Evolutionary conservation across 2,888 invertebrate species (phyloP).

Genomic region (Adelognathus sp.): DNA sequence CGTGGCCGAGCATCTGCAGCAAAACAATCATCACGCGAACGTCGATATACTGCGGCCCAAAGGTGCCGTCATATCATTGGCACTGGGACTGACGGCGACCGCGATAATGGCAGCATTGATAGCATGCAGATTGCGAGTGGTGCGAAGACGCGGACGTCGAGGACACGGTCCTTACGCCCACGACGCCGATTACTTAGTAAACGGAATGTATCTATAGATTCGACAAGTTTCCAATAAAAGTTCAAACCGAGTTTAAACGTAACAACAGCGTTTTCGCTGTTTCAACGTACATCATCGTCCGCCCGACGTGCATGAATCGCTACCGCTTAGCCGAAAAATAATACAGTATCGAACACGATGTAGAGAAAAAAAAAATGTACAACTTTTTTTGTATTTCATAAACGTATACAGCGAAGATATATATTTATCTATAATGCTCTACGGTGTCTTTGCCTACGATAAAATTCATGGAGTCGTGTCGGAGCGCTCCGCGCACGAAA

Average conservation of each 20-base stretch:
- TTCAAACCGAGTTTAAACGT: conserved; percentile 29
- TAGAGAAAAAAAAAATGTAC: conserved; percentile 56
- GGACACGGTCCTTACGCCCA: conserved; percentile 92
- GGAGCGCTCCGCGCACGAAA: conserved; percentile 23
- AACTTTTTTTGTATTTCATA: conserved; percentile 58
- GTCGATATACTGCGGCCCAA: conserved; percentile 84
- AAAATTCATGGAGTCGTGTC: conserved; percentile 21
- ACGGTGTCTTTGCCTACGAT: conserved; percentile 11
- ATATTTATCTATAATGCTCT: conserved; percentile 52
- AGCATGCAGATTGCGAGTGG: conserved; percentile 91
- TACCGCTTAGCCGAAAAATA: conserved; percentile 8
- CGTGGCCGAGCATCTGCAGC: conserved; percentile 73
- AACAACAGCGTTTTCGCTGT: neutral
- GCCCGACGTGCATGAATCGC: neutral
- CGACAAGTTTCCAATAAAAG: conserved; percentile 47
- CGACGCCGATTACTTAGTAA: conserved; percentile 98
- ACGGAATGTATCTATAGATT: conserved; percentile 96
- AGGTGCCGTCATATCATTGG: conserved; percentile 90
- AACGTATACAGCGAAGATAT: conserved; percentile 51
- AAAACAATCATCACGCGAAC: conserved; percentile 66
- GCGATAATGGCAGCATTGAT: conserved; percentile 90
- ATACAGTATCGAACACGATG: conserved; percentile 7
- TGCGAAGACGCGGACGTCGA: conserved; percentile 88
- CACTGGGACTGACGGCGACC: conserved; percentile 91
- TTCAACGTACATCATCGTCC: neutral